Evolutionary conservation across 1,140 invertebrate species (phyloP).

Genomic region (Rhyacophila brunnea): DNA sequence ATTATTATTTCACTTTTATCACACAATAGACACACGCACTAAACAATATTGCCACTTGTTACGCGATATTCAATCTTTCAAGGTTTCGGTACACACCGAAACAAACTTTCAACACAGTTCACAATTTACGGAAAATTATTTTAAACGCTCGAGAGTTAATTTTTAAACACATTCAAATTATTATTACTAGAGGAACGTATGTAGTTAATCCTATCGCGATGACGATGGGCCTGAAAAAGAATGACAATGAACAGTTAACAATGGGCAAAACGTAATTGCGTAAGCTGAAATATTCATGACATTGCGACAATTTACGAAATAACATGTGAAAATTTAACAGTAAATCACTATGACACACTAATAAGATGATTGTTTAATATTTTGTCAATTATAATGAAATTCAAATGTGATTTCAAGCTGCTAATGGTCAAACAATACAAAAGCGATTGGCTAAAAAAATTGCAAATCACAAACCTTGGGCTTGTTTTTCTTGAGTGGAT

Average conservation of each 20-base stretch:
- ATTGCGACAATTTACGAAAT: conserved; percentile 44
- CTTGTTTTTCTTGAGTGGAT: conserved; percentile 54
- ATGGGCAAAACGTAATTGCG: too few species aligned
- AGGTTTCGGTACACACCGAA: too few species aligned
- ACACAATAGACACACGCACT: conserved; percentile 46
- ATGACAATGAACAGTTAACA: too few species aligned
- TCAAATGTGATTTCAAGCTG: too few species aligned
- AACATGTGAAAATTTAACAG: too few species aligned
- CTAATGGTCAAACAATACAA: too few species aligned
- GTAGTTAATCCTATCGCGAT: conserved; percentile 14
- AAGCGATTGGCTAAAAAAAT: conserved; percentile 7
- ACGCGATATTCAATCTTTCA: conserved; percentile 26
- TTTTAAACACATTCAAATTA: conserved; percentile 7
- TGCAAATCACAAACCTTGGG: conserved; percentile 51
- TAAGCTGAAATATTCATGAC: too few species aligned
- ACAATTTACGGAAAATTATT: conserved; percentile 9
- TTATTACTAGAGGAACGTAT: conserved; percentile 16
- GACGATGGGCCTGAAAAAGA: conserved; percentile 18
- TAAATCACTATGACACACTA: too few species aligned
- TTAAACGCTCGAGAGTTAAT: conserved; percentile 7
- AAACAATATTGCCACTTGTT: conserved; percentile 33
- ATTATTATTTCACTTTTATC: conserved; percentile 7
- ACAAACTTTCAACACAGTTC: conserved; percentile 13
- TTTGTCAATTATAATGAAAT: too few species aligned
- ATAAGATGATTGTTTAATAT: too few species aligned